A percentile compares a stretch with the other conserved stretches of the same genome.
Conservation (phyloP, 2,797 vertebrate genomes). For the Bucorvus abyssinicus region DNA sequence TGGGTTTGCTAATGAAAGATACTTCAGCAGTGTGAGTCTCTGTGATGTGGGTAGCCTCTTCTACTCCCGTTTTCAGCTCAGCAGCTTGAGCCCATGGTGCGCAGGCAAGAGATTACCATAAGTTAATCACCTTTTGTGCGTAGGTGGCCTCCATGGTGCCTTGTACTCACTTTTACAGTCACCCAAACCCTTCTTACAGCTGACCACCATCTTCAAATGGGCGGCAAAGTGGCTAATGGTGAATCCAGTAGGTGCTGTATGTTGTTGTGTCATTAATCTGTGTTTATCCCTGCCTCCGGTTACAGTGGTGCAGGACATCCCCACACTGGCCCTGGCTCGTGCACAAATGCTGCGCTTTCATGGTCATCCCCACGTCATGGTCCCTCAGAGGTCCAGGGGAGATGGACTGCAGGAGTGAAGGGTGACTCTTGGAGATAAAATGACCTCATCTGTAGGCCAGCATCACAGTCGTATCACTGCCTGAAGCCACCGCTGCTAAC, state of each 20-base stretch:
- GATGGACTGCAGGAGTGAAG: not conserved
- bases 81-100: accelerated
- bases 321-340: not conserved
- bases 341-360: accelerated
- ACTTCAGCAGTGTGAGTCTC: not conserved
- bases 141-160: not conserved
- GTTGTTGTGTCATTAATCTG: not conserved
- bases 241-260: not conserved
- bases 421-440: not conserved
- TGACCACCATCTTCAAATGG: not conserved
- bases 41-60: not conserved
- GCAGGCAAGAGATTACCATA: not conserved
- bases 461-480: accelerated
- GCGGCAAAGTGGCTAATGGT: not conserved
- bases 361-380: not conserved
- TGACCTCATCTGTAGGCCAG: not conserved
- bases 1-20: not conserved
- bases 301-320: not conserved
- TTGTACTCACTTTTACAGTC: not conserved
- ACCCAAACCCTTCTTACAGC: not conserved
- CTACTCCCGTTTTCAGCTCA: not conserved
- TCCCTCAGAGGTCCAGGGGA: not conserved
- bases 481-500: not conserved
- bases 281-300: not conserved
- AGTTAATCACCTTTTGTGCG: not conserved